A percentile compares a stretch with the other conserved stretches of the same genome.
Evolutionary conservation across 2,113 vertebrate species (phyloP).

Genomic region (Tursiops truncatus): DNA sequence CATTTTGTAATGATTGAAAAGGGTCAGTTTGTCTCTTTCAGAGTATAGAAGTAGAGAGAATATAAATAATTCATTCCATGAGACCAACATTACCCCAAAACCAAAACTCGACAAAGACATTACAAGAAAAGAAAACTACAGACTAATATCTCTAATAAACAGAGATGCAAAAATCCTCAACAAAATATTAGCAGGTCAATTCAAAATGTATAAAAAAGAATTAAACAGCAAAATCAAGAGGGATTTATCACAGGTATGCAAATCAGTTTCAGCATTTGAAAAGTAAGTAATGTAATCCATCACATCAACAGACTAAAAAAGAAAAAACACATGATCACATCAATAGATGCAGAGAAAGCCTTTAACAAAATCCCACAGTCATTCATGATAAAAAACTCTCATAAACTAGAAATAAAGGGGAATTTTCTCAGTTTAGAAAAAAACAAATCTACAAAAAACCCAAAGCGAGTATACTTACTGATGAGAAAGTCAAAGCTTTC

Average conservation of each 20-base stretch:
- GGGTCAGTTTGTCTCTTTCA: background rate
- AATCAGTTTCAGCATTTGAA: background rate
- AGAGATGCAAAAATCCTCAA: background rate
- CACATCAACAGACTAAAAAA: background rate
- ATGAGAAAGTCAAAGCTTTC: background rate
- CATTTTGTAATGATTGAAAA: background rate
- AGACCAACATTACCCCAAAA: background rate
- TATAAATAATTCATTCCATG: background rate
- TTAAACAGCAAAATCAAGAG: background rate
- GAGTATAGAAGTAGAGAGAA: background rate
- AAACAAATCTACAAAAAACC: background rate
- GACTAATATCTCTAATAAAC: background rate
- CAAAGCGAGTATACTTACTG: background rate
- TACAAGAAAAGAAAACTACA: background rate
- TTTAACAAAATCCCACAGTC: background rate
- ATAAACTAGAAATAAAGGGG: background rate
- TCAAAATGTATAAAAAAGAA: background rate
- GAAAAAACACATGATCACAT: background rate
- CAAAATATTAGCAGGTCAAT: background rate
- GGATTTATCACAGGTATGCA: background rate
- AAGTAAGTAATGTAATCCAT: background rate
- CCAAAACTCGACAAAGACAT: background rate
- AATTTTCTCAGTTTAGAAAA: background rate
- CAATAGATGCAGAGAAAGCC: background rate
- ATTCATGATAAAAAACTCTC: background rate